Evolutionary conservation across 2,888 invertebrate species (phyloP).

Genomic region (Cremastobaeus sp.): DNA sequence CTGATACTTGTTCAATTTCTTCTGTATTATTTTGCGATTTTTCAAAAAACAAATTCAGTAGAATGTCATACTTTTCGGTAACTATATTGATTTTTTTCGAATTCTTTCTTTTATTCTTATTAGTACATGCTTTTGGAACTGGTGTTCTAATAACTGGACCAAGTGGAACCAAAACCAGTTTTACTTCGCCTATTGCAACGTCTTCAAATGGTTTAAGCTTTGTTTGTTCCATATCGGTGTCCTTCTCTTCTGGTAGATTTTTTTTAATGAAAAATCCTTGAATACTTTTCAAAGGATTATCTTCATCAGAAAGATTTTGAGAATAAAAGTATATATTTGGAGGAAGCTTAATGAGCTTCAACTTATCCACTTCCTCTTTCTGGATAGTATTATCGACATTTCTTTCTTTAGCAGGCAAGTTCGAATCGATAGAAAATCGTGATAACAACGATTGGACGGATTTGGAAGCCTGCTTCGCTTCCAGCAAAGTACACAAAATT

Average conservation of each 20-base stretch:
- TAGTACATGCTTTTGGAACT: constrained; percentile 52
- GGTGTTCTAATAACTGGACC: constrained; percentile 72
- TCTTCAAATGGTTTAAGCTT: constrained; percentile 42
- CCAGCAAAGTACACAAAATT: constrained; percentile 68
- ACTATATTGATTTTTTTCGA: constrained; percentile 20
- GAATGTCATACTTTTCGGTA: constrained; percentile 69
- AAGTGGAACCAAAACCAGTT: constrained; percentile 69
- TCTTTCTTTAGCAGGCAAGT: constrained; percentile 68
- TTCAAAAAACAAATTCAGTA: constrained; percentile 71
- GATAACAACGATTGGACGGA: constrained; percentile 74
- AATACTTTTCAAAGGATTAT: constrained; percentile 73
- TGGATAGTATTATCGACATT: constrained; percentile 41
- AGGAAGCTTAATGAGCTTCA: constrained; percentile 72
- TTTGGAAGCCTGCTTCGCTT: constrained; percentile 72
- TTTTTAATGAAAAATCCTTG: constrained; percentile 70
- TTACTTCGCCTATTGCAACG: constrained; percentile 60
- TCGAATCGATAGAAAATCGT: constrained; percentile 74
- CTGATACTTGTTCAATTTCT: constrained; percentile 18
- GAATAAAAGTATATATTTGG: constrained; percentile 71
- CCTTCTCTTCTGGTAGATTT: constrained; percentile 48
- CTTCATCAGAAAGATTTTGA: constrained; percentile 66
- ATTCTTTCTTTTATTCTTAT: neutral
- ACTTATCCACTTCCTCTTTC: constrained; percentile 42
- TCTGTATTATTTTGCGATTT: no score
- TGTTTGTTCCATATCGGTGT: constrained; percentile 49